These are phyloP conservation scores for Diabrotica balteata DNA, from an alignment of 2,888 invertebrate genomes.

Conservation along the genomic window DNA sequence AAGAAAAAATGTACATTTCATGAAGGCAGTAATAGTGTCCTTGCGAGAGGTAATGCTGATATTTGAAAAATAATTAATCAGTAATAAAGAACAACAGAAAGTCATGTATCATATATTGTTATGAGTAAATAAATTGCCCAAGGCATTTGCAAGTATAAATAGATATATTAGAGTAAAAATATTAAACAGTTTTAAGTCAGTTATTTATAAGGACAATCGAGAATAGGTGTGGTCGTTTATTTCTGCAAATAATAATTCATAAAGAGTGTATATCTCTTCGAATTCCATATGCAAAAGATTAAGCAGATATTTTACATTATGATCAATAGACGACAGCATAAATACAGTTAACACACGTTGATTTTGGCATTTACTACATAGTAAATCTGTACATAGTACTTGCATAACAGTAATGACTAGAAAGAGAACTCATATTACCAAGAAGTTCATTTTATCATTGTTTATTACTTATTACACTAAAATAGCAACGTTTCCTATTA, in stretches of 20 bases:
- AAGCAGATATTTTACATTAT: constrained; percentile 19
- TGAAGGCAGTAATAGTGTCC: too few relatives aligned
- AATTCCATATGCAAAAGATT: constrained; percentile 20
- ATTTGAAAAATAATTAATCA: not conserved
- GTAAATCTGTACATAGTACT: constrained; percentile 14
- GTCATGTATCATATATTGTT: not conserved
- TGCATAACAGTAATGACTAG: too few relatives aligned
- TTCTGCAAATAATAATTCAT: constrained; percentile 16
- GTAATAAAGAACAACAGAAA: not conserved
- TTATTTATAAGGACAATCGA: constrained; percentile 13
- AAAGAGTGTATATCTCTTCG: constrained; percentile 16
- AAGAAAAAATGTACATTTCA: too few relatives aligned
- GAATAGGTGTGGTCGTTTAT: constrained; percentile 19
- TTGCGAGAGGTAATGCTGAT: not conserved
- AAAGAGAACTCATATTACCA: too few relatives aligned
- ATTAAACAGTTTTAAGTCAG: constrained; percentile 10
- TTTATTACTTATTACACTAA: too few relatives aligned
- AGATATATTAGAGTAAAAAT: constrained; percentile 11
- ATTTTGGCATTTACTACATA: constrained; percentile 7
- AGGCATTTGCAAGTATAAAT: constrained; percentile 5
- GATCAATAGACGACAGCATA: constrained; percentile 17
- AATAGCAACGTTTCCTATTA: too few relatives aligned
- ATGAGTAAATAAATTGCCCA: constrained; percentile 4
- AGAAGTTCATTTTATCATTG: too few relatives aligned
- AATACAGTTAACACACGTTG: constrained; percentile 16